Base-by-base conservation (phyloP, 1,140 invertebrate species). In the Zaprionus kolodkinae region DNA sequence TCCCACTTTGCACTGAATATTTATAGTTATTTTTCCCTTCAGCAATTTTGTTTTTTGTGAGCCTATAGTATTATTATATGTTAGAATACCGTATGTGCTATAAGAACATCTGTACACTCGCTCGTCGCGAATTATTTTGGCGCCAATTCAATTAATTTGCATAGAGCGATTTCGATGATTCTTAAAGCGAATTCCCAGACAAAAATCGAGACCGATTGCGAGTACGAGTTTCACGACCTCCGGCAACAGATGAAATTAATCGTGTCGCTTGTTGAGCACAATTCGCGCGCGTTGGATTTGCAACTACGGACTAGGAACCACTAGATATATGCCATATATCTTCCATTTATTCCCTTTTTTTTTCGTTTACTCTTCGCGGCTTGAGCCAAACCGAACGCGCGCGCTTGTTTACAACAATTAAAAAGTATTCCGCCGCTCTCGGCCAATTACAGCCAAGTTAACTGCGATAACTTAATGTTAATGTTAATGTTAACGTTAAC, bases 351-450 rank as follows among this genome's bases (percentile, higher is more conserved):
- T 52, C 45, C 35, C 40, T 21, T 63, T 21, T 57, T 57, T 62
- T 50, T 40, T 55, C 60, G 36, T 65, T 70, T 48, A 67, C 52
- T 54, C 17, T 17, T 38, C 12, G 60, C 70, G 76, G 76, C 60
- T 72, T 74, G 27, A 35, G 59, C 55, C 40, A 66, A 72, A 84
- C 85, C 65, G 84, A 89, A 73, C 84, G 72, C 78, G 80, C 78
- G 60, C 81, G 84, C 77, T 89, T 84, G 74, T 80, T 88, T 81
- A 89, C 72, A 89, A 79, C 84, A 89, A 88, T 85, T 88, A 88
- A 88, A 64, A 81, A 79, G 27, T 63, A 69, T 72, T 85, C 57
- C 79, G 78, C 64, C 59, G 84, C 72, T 30, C 69, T 54, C 27
- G 68, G 70, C 65, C 81, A 85, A 74, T 89, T 89, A 89, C 83